These are phyloP conservation scores for Geophilus truncorum DNA, from an alignment of 2,888 invertebrate genomes.

Conservation along the genomic window DNA sequence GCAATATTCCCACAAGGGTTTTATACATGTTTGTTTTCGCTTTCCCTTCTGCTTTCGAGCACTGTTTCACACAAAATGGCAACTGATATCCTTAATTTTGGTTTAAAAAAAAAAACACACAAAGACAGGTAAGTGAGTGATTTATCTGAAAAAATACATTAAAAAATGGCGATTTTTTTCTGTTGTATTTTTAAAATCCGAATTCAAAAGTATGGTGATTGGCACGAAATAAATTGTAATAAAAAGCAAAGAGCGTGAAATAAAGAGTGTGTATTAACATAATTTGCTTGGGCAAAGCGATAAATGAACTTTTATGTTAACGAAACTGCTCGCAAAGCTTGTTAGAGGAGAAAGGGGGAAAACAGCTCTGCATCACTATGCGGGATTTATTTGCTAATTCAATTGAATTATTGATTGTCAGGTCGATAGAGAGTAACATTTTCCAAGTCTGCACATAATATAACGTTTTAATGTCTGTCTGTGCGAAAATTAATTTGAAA, in stretches of 20 bases:
- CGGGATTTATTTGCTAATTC: slow-evolving; percentile 16
- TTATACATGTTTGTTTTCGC: background rate
- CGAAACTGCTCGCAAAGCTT: slow-evolving; percentile 12
- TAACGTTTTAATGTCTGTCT: too few relatives aligned
- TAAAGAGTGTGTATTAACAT: background rate
- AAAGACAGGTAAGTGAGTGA: too few relatives aligned
- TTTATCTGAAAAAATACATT: too few relatives aligned
- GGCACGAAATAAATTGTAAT: background rate
- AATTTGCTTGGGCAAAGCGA: background rate
- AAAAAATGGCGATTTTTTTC: background rate
- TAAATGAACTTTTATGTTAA: slow-evolving; percentile 20
- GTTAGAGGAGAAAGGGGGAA: background rate
- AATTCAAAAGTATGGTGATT: background rate
- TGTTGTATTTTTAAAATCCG: background rate
- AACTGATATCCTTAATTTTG: too few relatives aligned
- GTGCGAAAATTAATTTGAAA: too few relatives aligned
- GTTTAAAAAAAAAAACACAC: too few relatives aligned
- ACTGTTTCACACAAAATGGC: too few relatives aligned
- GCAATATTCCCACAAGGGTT: too few relatives aligned
- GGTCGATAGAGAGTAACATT: background rate
- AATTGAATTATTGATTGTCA: slow-evolving; percentile 10
- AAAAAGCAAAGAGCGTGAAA: background rate
- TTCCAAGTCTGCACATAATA: background rate
- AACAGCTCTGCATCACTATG: slow-evolving; percentile 14
- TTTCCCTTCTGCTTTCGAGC: background rate